Evolutionary conservation across 1,140 invertebrate species (phyloP).

Genomic region (Drosophila lowei): DNA sequence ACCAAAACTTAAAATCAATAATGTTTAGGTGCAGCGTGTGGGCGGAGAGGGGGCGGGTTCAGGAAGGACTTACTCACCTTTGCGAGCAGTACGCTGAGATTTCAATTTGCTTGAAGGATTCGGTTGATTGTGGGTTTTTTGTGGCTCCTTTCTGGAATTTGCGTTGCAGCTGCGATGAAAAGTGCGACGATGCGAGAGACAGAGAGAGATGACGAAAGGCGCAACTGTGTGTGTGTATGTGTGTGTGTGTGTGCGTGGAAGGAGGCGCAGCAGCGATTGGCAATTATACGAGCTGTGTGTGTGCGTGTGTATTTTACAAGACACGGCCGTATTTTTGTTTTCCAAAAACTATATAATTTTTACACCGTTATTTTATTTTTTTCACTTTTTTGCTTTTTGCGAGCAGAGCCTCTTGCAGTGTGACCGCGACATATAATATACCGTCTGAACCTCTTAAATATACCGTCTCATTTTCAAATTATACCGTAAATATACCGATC

Average conservation of each 20-base stretch:
- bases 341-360: no score
- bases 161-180: constrained; percentile 75
- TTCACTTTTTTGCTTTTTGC: not conserved
- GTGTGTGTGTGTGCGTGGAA: constrained; percentile 40
- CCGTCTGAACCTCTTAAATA: no score
- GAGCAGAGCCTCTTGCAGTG: not conserved
- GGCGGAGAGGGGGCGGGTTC: no score
- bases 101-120: constrained; percentile 9
- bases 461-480: no score
- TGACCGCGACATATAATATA: no score
- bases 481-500: no score
- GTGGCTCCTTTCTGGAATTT: constrained; percentile 67
- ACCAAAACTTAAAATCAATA: constrained; percentile 55
- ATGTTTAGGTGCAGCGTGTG: constrained; percentile 20
- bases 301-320: constrained; percentile 17
- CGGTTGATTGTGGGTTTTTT: constrained; percentile 16
- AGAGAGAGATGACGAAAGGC: constrained; percentile 55
- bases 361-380: not conserved
- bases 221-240: constrained; percentile 25
- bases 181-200: constrained; percentile 30
- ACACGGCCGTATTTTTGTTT: constrained; percentile 8
- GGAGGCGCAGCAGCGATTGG: constrained; percentile 55
- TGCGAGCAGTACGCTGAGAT: constrained; percentile 6
- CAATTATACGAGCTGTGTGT: constrained; percentile 30
- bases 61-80: constrained; percentile 33